Evolutionary conservation across 1,140 invertebrate species (phyloP).

Genomic region (Neodiprion pinetum): DNA sequence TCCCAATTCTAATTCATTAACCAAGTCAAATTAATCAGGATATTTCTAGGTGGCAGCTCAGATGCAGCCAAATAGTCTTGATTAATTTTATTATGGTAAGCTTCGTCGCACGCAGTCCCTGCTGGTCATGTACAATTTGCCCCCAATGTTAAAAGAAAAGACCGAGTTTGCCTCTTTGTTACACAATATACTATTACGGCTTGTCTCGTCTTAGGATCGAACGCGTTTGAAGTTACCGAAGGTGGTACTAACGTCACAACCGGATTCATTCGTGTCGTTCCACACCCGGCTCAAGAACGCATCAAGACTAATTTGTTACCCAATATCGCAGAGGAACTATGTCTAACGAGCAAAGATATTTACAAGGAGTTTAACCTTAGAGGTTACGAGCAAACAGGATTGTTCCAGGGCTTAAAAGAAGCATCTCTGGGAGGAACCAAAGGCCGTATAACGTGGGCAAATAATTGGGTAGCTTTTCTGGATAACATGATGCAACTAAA

Average conservation of each 20-base stretch:
- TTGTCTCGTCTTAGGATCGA: constrained; percentile 39
- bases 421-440: constrained; percentile 57
- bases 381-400: constrained; percentile 86
- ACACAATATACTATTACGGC: not conserved
- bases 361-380: constrained; percentile 87
- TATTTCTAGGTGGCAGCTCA: too few relatives aligned
- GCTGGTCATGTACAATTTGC: too few relatives aligned
- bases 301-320: constrained; percentile 21
- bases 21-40: too few relatives aligned
- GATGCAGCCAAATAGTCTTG: too few relatives aligned
- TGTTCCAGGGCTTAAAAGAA: constrained; percentile 70
- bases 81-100: too few relatives aligned
- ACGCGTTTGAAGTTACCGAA: constrained; percentile 71
- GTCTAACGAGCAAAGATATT: constrained; percentile 71
- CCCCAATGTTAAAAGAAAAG: too few relatives aligned
- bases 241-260: constrained; percentile 74
- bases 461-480: constrained; percentile 88
- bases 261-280: constrained; percentile 69
- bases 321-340: constrained; percentile 25
- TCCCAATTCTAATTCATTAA: not conserved
- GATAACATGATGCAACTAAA: constrained; percentile 88
- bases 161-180: too few relatives aligned
- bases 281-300: constrained; percentile 55
- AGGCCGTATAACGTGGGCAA: constrained; percentile 67
- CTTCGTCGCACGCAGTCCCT: too few relatives aligned